Percentiles rank a stretch among this genome's conserved stretches.
Conservation (phyloP, 2,113 vertebrate species). For the Artemisiospiza belli region DNA sequence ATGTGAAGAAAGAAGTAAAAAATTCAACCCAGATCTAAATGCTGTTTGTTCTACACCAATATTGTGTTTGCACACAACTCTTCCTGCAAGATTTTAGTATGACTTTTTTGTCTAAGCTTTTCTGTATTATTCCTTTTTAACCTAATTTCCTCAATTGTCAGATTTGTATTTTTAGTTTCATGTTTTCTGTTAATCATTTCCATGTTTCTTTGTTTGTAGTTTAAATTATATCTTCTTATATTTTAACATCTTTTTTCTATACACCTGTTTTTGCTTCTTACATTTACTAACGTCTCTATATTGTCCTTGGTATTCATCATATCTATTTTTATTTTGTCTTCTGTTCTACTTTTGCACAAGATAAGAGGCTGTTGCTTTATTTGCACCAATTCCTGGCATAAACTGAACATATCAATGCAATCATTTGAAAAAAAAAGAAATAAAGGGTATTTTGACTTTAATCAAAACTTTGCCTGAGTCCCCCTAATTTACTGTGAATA, state of each 20-base stretch:
- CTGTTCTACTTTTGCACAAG: neutral
- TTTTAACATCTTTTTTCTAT: neutral
- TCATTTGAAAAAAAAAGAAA: neutral
- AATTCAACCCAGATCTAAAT: neutral
- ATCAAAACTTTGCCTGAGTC: neutral
- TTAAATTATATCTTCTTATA: neutral
- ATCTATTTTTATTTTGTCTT: neutral
- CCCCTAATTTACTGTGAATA: slow-evolving; percentile 1
- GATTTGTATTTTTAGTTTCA: neutral
- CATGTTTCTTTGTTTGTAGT: neutral
- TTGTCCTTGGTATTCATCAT: neutral
- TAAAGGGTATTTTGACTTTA: slow-evolving; percentile 46
- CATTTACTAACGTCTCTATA: neutral
- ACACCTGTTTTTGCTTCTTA: neutral
- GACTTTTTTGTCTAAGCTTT: neutral
- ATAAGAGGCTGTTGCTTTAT: neutral
- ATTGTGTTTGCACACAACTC: neutral
- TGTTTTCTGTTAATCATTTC: neutral
- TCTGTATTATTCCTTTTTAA: neutral
- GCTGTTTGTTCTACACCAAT: neutral
- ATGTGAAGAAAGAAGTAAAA: neutral
- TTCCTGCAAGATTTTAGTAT: neutral
- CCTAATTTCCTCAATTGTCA: neutral
- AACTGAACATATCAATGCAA: neutral
- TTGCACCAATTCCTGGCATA: neutral